Evolutionary conservation across 2,888 invertebrate genomes (phyloP), one percentile per base, ranked within the genome.

Genomic region (Chrysolina americana): DNA sequence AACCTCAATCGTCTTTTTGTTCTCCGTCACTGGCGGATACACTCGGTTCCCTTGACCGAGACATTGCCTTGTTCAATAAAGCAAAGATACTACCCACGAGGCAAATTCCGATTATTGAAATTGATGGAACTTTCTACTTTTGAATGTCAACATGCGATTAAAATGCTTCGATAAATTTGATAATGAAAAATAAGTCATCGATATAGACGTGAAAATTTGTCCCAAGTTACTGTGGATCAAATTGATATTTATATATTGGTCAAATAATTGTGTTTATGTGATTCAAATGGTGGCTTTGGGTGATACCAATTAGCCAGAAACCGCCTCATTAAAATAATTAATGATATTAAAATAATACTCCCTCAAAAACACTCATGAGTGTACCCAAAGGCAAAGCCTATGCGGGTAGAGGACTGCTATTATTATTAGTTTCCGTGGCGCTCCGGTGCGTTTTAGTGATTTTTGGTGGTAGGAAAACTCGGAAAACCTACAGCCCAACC

Each of bases 71-170:
- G 66, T 59, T 66, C 28, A 59, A 17, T 59, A 8, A 28, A 36
- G 59, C 28, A n/a, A 59, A 59, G 59, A 59, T 28, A 53, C 41
- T 56, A 68, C 68, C 68, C 74, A 76, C 69, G 47, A 65, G 64
- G 62, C 64, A 69, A 71, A 75, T 75, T 75, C 71, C 75, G 19
- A 65, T 66, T 66, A 50, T 47, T n/a, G 66, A 66, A 68, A 59
- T 59, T 59, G 59, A 53, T 65, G 62, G 65, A 72, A 75, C 75
- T 75, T 75, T 75, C 71, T 75, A 75, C 75, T 72, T 23, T 68
- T 68, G 36, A 28, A 59, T 59, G 36, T 36, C 59, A 59, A 59
- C n/a, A 59, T 59, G 59, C 28, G 59, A 59, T 68, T 36, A 47
- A 62, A 41, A 56, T 66, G 21, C n/a, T 41, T 50, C n/a, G 56